Evolutionary conservation across 2,888 invertebrate genomes (phyloP), one percentile per base, ranked within the genome.

Genomic region (Phoenoteleia sp.): DNA sequence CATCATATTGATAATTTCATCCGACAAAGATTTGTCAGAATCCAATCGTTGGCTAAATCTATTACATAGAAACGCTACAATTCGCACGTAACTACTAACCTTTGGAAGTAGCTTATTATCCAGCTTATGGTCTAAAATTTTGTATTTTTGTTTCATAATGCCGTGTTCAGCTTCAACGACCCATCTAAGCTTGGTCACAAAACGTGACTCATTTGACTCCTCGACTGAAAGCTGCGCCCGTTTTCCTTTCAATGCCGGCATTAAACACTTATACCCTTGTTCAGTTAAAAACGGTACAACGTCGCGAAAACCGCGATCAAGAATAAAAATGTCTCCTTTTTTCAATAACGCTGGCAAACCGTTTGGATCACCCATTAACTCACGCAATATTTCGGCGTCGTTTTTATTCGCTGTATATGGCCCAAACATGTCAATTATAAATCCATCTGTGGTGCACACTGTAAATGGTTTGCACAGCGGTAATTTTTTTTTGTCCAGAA

Each of bases 151-250:
- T n/a, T n/a, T n/a, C n/a, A n/a, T n/a, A n/a, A n/a, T n/a, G n/a
- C n/a, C n/a, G n/a, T n/a, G n/a, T n/a, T n/a, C n/a, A n/a, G n/a
- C n/a, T n/a, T n/a, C n/a, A n/a, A n/a, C n/a, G n/a, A n/a, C n/a
- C n/a, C n/a, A n/a, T n/a, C n/a, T n/a, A n/a, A 87, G 7, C 84
- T 87, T 87, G 19, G 83, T 87, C 1, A 85, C 79, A n/a, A 69
- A 79, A 3, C 86, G 80, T n/a, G 87, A 84, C 21, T 84, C 54
- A 66, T 87, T 87, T 19, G 81, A 84, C 67, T 86, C 81, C n/a
- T 19, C 54, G 11, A 72, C 67, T 19, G 84, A 72, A 6, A 80
- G 21, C 11, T 84, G 86, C 17, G 21, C 17, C 9, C 74, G 49
- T 39, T 67, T 79, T 6, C 60, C 42, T 67, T 72, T 67, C 13